phyloP scores from a whole-genome alignment of 2,888 invertebrate species.

The Xestia c-nigrum region DNA sequence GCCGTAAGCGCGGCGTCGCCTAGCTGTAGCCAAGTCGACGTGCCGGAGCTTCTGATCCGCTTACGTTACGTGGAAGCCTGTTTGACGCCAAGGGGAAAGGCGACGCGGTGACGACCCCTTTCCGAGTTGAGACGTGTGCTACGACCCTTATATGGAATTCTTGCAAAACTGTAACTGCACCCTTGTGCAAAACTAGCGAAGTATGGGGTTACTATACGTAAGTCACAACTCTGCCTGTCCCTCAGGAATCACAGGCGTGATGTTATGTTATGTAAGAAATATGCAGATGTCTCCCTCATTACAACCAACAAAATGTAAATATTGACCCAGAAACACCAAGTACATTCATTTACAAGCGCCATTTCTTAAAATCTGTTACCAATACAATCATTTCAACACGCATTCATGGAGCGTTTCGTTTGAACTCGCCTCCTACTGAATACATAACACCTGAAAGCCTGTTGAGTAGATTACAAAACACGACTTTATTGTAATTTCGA shows the following conservation, averaged over 20 bases:
- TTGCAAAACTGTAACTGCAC: too few relatives aligned
- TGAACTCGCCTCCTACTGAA: constrained; percentile 38
- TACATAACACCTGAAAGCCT: constrained; percentile 34
- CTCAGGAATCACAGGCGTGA: neutral
- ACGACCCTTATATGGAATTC: too few relatives aligned
- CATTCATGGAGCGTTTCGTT: constrained; percentile 24
- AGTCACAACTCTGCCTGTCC: neutral
- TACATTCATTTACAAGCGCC: constrained; percentile 8
- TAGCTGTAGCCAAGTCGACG: too few relatives aligned
- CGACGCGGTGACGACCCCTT: too few relatives aligned
- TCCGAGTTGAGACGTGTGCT: too few relatives aligned
- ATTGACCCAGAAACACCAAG: constrained; percentile 21
- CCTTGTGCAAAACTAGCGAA: too few relatives aligned
- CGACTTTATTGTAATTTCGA: constrained; percentile 53
- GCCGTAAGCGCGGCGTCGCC: too few relatives aligned
- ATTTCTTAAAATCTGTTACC: constrained; percentile 44
- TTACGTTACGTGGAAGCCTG: too few relatives aligned
- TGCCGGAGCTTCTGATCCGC: too few relatives aligned
- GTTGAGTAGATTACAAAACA: constrained; percentile 48
- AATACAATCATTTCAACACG: neutral
- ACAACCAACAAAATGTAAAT: constrained; percentile 7
- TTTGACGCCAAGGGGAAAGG: too few relatives aligned
- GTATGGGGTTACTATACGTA: too few relatives aligned
- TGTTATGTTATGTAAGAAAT: neutral
- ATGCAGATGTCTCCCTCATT: neutral